Conservation (phyloP, 2,888 invertebrate species). For the Andrena chrysosceles region DNA sequence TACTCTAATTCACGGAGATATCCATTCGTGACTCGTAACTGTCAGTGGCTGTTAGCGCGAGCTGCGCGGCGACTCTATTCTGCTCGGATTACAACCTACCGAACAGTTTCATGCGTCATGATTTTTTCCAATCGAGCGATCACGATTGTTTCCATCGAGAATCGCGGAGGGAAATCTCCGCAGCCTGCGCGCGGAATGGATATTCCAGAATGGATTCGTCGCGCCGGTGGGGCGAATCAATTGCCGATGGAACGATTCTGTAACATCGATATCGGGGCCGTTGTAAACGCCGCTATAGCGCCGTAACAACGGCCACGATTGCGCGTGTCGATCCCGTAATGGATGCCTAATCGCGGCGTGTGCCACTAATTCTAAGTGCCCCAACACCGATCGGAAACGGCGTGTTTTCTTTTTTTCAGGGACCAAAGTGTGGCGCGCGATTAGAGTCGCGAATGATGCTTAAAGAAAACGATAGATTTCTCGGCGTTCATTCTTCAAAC, state of each 20-base stretch:
- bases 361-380: background rate
- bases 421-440: too few relatives aligned
- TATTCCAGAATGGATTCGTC: conserved; percentile 27
- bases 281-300: conserved; percentile 55
- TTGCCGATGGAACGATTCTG: conserved; percentile 33
- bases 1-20: background rate
- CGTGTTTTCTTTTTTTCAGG: background rate
- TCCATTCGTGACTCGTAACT: background rate
- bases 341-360: conserved; percentile 51
- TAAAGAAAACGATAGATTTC: too few relatives aligned
- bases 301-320: conserved; percentile 42
- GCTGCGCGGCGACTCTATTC: background rate
- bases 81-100: background rate
- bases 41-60: background rate
- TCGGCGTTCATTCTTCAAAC: too few relatives aligned
- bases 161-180: background rate
- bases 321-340: conserved; percentile 48
- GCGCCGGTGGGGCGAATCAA: conserved; percentile 26
- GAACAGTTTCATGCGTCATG: conserved; percentile 4
- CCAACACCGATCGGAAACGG: background rate
- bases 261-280: conserved; percentile 48
- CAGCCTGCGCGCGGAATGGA: conserved; percentile 7
- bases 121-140: conserved; percentile 4
- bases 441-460: too few relatives aligned
- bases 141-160: background rate